These are phyloP conservation scores for Dufourea novaeangliae DNA, from an alignment of 1,140 invertebrate species.

Conservation along the genomic window DNA sequence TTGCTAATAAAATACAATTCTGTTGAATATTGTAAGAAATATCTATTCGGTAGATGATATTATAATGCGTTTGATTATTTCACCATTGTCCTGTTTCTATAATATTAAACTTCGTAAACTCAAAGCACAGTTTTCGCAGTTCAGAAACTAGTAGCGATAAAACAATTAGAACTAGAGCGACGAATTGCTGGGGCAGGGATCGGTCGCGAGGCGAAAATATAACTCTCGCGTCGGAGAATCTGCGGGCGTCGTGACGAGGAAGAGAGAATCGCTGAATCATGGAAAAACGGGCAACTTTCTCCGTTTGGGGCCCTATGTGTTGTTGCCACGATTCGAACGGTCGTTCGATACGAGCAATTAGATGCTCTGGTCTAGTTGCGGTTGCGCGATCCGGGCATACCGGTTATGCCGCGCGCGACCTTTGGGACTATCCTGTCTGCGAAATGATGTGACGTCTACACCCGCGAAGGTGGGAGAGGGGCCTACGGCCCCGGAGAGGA, in stretches of 20 bases:
- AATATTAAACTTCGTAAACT: no score
- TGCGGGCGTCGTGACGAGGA: constrained; percentile 56
- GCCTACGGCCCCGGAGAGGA: neutral
- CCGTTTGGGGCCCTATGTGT: constrained; percentile 24
- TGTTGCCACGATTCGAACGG: constrained; percentile 13
- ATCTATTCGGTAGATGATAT: no score
- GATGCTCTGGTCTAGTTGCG: constrained; percentile 51
- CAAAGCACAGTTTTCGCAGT: no score
- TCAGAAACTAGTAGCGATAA: no score
- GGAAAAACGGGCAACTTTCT: constrained; percentile 47
- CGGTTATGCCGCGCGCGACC: constrained; percentile 18
- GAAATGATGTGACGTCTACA: constrained; percentile 33
- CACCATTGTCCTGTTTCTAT: no score
- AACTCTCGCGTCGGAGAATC: constrained; percentile 12
- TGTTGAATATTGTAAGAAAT: no score
- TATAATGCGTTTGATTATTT: no score
- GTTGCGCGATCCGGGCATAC: constrained; percentile 41
- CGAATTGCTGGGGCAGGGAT: no score
- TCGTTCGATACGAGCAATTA: constrained; percentile 46
- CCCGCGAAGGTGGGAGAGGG: no score
- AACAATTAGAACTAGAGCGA: no score
- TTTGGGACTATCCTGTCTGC: constrained; percentile 25
- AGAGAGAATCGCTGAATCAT: constrained; percentile 4
- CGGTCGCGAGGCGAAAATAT: constrained; percentile 29
- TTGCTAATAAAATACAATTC: no score